Base-by-base conservation (phyloP, 2,113 vertebrate species). In the Guaruba guarouba region DNA sequence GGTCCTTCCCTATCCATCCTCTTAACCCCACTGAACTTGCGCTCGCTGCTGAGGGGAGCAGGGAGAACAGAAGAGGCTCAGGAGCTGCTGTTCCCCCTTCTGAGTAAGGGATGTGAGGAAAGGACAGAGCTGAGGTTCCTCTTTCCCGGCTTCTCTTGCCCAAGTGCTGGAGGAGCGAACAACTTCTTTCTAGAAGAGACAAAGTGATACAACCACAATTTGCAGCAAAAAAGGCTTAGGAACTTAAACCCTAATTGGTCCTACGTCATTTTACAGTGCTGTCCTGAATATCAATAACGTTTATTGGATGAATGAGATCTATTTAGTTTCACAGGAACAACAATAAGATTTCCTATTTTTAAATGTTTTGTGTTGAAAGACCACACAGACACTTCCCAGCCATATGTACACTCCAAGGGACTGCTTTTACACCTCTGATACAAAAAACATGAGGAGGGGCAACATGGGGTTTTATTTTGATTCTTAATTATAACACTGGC, bases 131-230 rank as follows among this genome's bases (percentile, higher is more conserved):
- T 81, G 52, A 81, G 48, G 28, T 79, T 79, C 43, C 7, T 62
- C 35, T 81, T 92, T 31, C 18, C 69, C 41, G 62, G 17, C 28
- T 82, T 87, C 54, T 88, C 17, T 61, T 91, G 35, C 11, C 48
- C 39, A 76, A 92, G 28, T 20, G 33, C 57, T 82, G 59, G 19
- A 68, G 10, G 62, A 78, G 35, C 68, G 4, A 44, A 11, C 18
- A 92, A 57, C 4, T 2, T 67, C 59, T 35, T 77, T 67, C 35
- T 33, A 24, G n/a, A 83, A 76, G 14, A 81, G 9, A 48, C 4
- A 44, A 75, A 81, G 43, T 0, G 0, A 68, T 31, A 63, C 11
- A 75, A 39, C 44, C 27, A 49, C 0, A 0, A 74, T 52, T 66
- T 46, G 77, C 29, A 91, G 33, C 43, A 88, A 88, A 90, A 61